phyloP scores from a whole-genome alignment of 2,888 invertebrate genomes.

The Protodeltote pygarga region DNA sequence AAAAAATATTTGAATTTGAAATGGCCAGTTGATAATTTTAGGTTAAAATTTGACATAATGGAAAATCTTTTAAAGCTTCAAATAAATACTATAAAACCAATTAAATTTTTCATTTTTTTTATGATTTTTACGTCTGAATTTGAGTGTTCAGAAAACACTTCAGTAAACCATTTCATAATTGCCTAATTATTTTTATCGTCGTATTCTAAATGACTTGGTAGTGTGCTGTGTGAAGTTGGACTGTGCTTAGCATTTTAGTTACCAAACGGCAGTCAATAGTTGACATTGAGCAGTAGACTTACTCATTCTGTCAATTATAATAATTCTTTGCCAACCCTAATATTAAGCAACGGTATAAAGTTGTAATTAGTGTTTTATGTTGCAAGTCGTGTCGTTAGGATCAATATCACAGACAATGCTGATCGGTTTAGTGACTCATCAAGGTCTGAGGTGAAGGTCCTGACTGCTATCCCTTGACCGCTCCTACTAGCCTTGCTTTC shows the following conservation, averaged over 20 bases:
- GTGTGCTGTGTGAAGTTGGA: too few species aligned
- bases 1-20: background rate
- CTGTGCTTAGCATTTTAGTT: too few species aligned
- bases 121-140: too few species aligned
- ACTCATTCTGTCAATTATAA: background rate
- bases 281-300: too few species aligned
- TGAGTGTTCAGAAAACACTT: too few species aligned
- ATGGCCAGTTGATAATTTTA: background rate
- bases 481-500: constrained; percentile 82
- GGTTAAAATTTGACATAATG: background rate
- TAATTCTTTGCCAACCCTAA: constrained; percentile 47
- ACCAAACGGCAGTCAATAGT: too few species aligned
- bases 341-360: constrained; percentile 62
- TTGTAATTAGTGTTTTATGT: constrained; percentile 74
- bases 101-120: too few species aligned
- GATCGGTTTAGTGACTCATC: constrained; percentile 73
- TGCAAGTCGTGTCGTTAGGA: constrained; percentile 72
- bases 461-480: constrained; percentile 78
- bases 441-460: constrained; percentile 76
- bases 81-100: too few species aligned
- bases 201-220: too few species aligned
- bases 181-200: too few species aligned
- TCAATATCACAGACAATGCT: constrained; percentile 70
- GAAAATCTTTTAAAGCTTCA: too few species aligned
- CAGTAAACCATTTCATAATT: too few species aligned